Conservation (phyloP, 1,140 invertebrate genomes). For the Caerostris extrusa region DNA sequence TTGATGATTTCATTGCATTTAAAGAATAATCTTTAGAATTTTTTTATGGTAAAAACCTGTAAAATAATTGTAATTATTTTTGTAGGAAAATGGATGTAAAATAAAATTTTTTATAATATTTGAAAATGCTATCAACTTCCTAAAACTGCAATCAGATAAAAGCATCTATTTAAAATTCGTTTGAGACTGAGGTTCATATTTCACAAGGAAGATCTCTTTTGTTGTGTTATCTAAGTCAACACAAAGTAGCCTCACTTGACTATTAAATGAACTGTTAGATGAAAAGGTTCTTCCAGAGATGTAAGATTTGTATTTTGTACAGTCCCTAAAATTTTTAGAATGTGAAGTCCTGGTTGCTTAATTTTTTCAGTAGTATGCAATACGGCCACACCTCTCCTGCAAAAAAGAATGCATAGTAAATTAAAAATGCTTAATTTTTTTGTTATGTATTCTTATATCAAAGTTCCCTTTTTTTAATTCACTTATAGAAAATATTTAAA, state of each 20-base stretch:
- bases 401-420: background rate
- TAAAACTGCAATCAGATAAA: background rate
- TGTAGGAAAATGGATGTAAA: too few relatives aligned
- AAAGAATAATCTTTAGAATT: too few relatives aligned
- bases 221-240: background rate
- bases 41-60: too few relatives aligned
- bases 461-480: too few relatives aligned
- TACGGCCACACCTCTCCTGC: conserved; percentile 47
- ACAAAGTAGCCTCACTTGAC: conserved; percentile 34
- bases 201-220: background rate
- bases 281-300: conserved; percentile 40
- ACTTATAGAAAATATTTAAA: too few relatives aligned
- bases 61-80: too few relatives aligned
- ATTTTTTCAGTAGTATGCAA: conserved; percentile 58
- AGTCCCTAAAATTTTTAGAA: conserved; percentile 62
- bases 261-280: conserved; percentile 69
- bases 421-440: too few relatives aligned
- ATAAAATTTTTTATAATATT: too few relatives aligned
- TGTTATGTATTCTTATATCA: too few relatives aligned
- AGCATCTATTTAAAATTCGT: background rate
- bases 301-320: conserved; percentile 49
- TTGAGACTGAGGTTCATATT: conserved; percentile 11
- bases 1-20: too few relatives aligned
- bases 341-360: conserved; percentile 56
- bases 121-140: background rate